phyloP scores from a whole-genome alignment of 2,113 vertebrate species.

The Phalacrocorax aristotelis region DNA sequence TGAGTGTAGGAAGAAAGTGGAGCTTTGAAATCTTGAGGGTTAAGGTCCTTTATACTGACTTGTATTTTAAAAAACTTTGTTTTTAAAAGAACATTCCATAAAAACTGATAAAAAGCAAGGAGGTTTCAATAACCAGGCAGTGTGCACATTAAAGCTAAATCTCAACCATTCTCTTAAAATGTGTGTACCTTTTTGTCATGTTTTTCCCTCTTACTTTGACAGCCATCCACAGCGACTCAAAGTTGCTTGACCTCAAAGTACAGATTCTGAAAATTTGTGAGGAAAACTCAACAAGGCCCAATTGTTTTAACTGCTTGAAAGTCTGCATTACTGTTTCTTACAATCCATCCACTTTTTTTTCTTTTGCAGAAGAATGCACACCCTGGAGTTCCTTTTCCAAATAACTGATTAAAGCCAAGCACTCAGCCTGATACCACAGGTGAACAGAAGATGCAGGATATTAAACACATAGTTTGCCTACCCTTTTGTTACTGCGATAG shows the following conservation, averaged over 20 bases:
- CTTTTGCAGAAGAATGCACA: background rate
- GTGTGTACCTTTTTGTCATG: background rate
- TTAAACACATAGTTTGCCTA: background rate
- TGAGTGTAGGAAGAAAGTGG: background rate
- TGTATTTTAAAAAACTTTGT: background rate
- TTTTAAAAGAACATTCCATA: background rate
- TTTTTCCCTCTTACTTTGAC: background rate
- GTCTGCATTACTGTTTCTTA: background rate
- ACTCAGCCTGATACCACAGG: background rate
- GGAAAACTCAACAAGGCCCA: background rate
- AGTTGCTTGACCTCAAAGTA: background rate
- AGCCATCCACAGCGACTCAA: background rate
- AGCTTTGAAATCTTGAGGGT: background rate
- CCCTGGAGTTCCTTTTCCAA: background rate
- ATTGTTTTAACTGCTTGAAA: background rate
- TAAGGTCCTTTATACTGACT: background rate
- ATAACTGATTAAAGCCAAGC: background rate
- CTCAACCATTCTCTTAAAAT: background rate
- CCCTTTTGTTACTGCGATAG: background rate
- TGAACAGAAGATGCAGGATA: background rate
- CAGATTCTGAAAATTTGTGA: background rate
- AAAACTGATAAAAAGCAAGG: background rate
- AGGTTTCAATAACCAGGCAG: background rate
- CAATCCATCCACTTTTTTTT: background rate
- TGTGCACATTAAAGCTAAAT: background rate